Percentiles rank a stretch among this genome's conserved stretches.
These are phyloP conservation scores for Dioctria rufipes DNA, from an alignment of 2,888 invertebrate genomes.

Conservation along the genomic window DNA sequence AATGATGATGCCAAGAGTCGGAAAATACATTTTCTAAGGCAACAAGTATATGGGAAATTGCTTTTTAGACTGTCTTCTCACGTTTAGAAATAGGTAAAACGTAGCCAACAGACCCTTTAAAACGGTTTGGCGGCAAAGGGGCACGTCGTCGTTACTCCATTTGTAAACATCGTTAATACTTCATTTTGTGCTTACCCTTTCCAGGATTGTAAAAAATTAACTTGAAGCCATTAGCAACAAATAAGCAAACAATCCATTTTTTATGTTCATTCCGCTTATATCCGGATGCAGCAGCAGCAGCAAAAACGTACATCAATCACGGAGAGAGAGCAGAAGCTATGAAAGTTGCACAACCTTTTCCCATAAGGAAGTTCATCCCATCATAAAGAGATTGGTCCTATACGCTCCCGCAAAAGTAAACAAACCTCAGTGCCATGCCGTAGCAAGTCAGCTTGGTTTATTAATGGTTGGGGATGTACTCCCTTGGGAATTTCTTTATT, in stretches of 20 bases:
- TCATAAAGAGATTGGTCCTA: too few relatives aligned
- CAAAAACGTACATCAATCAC: conserved; percentile 29
- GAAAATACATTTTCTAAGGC: not conserved
- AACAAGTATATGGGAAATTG: conserved; percentile 43
- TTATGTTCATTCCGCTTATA: conserved; percentile 5
- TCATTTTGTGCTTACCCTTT: too few relatives aligned
- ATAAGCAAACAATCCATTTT: conserved; percentile 15
- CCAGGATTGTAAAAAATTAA: not conserved
- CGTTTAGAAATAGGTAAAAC: conserved; percentile 5
- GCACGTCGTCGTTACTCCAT: conserved; percentile 21
- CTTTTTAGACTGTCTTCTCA: conserved; percentile 21
- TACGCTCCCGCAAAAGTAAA: not conserved
- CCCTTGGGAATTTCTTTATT: conserved; percentile 37
- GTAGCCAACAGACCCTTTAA: not conserved
- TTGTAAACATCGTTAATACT: not conserved
- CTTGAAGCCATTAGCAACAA: conserved; percentile 33
- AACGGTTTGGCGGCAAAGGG: not conserved
- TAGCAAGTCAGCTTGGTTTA: conserved; percentile 18
- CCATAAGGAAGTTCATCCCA: not conserved
- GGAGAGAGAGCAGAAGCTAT: not conserved
- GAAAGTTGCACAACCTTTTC: conserved; percentile 4
- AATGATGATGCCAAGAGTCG: too few relatives aligned
- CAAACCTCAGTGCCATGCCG: conserved; percentile 11
- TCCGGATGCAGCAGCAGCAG: not conserved
- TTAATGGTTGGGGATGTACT: conserved; percentile 35